phyloP scores from a whole-genome alignment of 92 coral and sea anemone species.

The Paramuricea clavata region DNA sequence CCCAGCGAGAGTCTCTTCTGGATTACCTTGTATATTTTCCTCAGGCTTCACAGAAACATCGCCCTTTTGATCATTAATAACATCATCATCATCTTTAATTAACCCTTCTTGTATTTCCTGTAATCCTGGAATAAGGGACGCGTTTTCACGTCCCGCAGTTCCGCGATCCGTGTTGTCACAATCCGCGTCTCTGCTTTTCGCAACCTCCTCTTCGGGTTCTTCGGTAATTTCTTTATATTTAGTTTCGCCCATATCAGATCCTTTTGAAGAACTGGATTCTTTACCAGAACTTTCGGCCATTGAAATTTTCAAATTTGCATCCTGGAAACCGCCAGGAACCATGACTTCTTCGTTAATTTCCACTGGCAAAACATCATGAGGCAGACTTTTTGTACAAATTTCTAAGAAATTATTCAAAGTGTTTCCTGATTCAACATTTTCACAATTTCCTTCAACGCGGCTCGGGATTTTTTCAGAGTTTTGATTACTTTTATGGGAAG shows the following conservation, averaged over 20 bases:
- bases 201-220: conserved; percentile 20
- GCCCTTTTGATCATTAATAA: not conserved
- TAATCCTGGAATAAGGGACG: conserved; percentile 35
- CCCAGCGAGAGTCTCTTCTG: not conserved
- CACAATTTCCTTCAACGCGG: not conserved
- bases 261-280: not conserved
- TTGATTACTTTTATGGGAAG: not conserved
- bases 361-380: not conserved
- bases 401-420: conserved; percentile 31
- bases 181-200: not conserved
- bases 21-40: not conserved
- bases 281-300: not conserved
- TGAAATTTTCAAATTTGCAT: not conserved
- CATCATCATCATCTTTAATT: conserved; percentile 4
- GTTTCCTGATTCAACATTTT: not conserved
- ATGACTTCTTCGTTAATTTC: not conserved
- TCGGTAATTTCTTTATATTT: conserved; percentile 37
- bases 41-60: not conserved
- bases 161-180: not conserved
- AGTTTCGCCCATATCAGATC: conserved; percentile 31
- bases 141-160: not conserved
- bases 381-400: not conserved
- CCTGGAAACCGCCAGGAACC: not conserved
- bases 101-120: conserved; percentile 35
- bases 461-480: not conserved